A percentile compares a stretch with the other conserved stretches of the same genome.
Conservation (phyloP, 2,888 invertebrate genomes). For the Drosophila subquinaria region DNA sequence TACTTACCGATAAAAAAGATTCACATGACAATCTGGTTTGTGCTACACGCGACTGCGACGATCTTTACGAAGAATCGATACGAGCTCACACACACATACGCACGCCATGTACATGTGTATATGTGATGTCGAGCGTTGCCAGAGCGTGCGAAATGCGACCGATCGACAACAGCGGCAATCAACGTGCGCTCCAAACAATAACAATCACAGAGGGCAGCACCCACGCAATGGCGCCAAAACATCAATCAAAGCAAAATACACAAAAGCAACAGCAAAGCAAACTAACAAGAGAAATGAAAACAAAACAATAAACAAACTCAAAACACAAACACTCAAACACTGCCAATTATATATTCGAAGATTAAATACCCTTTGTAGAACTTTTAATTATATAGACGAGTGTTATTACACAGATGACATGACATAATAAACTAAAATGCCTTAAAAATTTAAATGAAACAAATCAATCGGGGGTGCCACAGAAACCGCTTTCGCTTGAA, state of each 20-base stretch:
- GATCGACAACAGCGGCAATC: conserved; percentile 7
- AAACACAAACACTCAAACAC: conserved; percentile 25
- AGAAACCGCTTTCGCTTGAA: no score
- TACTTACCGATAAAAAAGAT: conserved; percentile 50
- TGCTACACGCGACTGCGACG: conserved; percentile 55
- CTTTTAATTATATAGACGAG: neutral
- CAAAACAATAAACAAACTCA: conserved; percentile 34
- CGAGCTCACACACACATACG: conserved; percentile 10
- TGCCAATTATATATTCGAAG: neutral
- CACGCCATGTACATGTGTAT: neutral
- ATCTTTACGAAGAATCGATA: conserved; percentile 32
- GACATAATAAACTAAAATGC: no score
- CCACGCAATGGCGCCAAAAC: conserved; percentile 75
- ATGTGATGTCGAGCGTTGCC: conserved; percentile 45
- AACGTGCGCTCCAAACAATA: conserved; percentile 35
- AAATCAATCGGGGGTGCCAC: no score
- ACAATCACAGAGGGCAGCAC: conserved; percentile 27
- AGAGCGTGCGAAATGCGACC: conserved; percentile 32
- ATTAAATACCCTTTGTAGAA: conserved; percentile 11
- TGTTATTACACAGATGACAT: no score
- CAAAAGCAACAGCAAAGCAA: conserved; percentile 44
- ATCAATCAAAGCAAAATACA: conserved; percentile 70
- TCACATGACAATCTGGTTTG: conserved; percentile 75
- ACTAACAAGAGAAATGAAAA: conserved; percentile 39
- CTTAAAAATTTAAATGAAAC: no score